Conservation (phyloP, 2,113 vertebrate species). For the Megaceryle torquata region DNA sequence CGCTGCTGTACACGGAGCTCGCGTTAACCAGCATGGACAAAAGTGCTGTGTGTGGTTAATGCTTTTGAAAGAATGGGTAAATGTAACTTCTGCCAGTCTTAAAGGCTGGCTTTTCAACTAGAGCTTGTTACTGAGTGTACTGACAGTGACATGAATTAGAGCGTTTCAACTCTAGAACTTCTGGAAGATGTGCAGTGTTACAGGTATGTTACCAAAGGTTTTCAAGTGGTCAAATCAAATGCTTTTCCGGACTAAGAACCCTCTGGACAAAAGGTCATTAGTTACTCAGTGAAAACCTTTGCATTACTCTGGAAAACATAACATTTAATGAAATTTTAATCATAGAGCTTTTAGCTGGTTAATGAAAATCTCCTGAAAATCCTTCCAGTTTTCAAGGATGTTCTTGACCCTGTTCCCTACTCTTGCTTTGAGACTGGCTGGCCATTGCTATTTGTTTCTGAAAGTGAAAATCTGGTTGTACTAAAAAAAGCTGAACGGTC, state of each 20-base stretch:
- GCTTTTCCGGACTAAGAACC: not conserved
- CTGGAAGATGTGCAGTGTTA: not conserved
- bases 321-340: not conserved
- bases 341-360: not conserved
- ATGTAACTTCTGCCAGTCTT: not conserved
- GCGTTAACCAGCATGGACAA: not conserved
- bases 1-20: not conserved
- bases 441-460: not conserved
- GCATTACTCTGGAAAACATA: not conserved
- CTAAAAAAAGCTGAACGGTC: not conserved
- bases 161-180: not conserved
- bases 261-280: not conserved
- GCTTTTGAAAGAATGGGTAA: not conserved
- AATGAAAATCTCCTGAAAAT: not conserved
- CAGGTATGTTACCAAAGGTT: not conserved
- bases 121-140: not conserved
- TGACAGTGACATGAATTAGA: not conserved
- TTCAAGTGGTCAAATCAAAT: not conserved
- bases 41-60: not conserved
- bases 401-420: not conserved
- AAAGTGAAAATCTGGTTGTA: not conserved
- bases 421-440: not conserved
- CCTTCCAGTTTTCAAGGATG: not conserved
- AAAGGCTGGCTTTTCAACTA: not conserved
- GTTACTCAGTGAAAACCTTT: not conserved